phyloP scores from a whole-genome alignment of 2,797 vertebrate genomes.

The Threskiornis aethiopicus region DNA sequence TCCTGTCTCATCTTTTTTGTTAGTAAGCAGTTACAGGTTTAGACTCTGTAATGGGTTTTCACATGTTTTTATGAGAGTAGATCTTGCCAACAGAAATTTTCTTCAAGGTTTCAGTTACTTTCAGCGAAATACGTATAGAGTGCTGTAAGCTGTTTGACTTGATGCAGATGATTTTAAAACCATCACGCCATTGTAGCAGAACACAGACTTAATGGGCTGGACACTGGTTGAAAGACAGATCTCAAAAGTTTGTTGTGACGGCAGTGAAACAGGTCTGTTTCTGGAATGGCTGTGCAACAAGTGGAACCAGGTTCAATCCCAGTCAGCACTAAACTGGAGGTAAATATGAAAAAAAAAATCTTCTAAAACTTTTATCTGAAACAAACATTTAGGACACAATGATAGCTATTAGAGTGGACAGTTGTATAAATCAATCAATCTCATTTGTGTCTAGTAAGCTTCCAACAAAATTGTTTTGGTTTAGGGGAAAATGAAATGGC shows the following conservation, averaged over 20 bases:
- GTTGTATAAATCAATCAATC: not conserved
- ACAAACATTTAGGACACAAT: not conserved
- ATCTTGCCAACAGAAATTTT: not conserved
- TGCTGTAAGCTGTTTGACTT: not conserved
- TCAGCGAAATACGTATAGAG: not conserved
- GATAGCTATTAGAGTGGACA: not conserved
- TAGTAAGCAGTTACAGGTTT: not conserved
- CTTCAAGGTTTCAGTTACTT: not conserved
- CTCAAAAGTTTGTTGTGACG: not conserved
- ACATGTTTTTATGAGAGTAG: not conserved
- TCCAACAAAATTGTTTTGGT: not conserved
- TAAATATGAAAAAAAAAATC: not conserved
- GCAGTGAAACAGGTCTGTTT: not conserved
- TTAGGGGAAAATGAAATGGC: not conserved
- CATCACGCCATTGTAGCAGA: not conserved
- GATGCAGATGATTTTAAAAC: not conserved
- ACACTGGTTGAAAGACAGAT: not conserved
- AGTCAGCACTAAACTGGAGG: not conserved
- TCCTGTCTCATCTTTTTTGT: not conserved
- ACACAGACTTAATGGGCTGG: not conserved
- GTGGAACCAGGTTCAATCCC: not conserved
- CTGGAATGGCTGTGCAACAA: not conserved
- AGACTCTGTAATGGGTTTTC: not conserved
- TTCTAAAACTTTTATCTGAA: not conserved
- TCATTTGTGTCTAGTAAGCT: not conserved